Evolutionary conservation across 2,888 invertebrate genomes (phyloP).

Genomic region (Dexiosoma caninum): DNA sequence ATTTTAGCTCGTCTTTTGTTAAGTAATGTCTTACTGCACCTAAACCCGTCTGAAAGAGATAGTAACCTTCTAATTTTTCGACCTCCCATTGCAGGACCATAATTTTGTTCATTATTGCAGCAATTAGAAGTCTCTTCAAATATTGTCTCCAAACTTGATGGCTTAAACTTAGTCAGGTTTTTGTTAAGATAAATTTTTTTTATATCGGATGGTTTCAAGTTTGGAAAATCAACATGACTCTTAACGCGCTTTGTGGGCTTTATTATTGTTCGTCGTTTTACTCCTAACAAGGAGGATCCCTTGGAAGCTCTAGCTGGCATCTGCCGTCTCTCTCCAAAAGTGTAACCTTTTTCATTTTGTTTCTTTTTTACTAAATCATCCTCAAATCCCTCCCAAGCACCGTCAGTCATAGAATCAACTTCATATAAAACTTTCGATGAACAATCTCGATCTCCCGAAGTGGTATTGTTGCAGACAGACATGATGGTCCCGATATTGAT

Average conservation of each 20-base stretch:
- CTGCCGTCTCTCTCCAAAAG: slow-evolving; percentile 66
- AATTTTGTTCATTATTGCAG: slow-evolving; percentile 52
- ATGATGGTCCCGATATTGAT: neutral
- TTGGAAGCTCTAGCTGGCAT: slow-evolving; percentile 72
- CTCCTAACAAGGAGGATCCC: slow-evolving; percentile 69
- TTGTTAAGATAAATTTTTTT: slow-evolving; percentile 73
- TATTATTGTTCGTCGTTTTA: slow-evolving; percentile 72
- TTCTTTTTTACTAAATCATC: neutral
- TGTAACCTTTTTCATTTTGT: neutral
- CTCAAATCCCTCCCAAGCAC: slow-evolving; percentile 22
- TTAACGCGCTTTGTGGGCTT: slow-evolving; percentile 69
- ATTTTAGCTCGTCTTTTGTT: slow-evolving; percentile 74
- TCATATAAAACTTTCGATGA: neutral
- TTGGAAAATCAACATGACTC: slow-evolving; percentile 61
- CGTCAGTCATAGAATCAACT: neutral
- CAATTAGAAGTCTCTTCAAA: slow-evolving; percentile 70
- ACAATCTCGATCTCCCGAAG: neutral
- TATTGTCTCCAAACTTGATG: slow-evolving; percentile 74
- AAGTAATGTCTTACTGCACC: slow-evolving; percentile 71
- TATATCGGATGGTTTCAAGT: slow-evolving; percentile 65
- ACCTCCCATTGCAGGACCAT: slow-evolving; percentile 69
- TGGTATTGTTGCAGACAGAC: neutral
- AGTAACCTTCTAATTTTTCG: slow-evolving; percentile 72
- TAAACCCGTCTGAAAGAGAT: slow-evolving; percentile 72
- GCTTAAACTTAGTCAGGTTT: slow-evolving; percentile 72